Evolutionary conservation across 2,113 vertebrate species (phyloP), one percentile per base, ranked within the genome.

Genomic region (Corynorhinus townsendii): DNA sequence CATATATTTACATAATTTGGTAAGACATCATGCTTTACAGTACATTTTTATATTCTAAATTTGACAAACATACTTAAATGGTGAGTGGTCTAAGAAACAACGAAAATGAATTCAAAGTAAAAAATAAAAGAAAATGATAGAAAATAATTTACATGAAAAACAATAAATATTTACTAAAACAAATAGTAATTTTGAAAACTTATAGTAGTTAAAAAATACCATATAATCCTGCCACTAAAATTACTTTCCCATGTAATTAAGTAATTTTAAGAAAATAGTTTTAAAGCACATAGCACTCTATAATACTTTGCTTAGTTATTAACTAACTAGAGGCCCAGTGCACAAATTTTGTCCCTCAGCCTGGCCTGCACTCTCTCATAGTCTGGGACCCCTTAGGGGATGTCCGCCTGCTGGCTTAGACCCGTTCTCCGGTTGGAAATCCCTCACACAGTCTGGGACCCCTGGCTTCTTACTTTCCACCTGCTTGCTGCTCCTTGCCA

Each of bases 71-170:
- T 33, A 82, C 17, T 90, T 20, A 84, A 35, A 30, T 56, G 20
- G 2, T 38, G 59, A 66, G 43, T 81, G 49, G 17, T 95, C 49
- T 81, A 80, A 62, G n/a, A 66, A 91, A 77, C 56, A 82, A 69
- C 38, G 26, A 22, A 73, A 66, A 64, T 49, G 14, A 80, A 85
- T 66, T 92, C 35, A 71, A 76, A 47, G 7, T 54, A 33, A 54
- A 71, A 87, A 80, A 19, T 40, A 33, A 54, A 76, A 69, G 22
- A 71, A 93, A 84, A 45, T 33, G 3, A 68, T 68, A 54, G 15
- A 28, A 94, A 92, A 24, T 5, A 35, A 75, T 90, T 93, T 86
- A 85, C 83, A 83, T 56, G 62, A 81, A 91, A 82, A 95, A 9
- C n/a, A 93, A 38, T 38, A 83, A 28, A 7, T 72, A 11, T 17